Evolutionary conservation across 2,113 vertebrate species (phyloP), one percentile per base, ranked within the genome.

Genomic region (Xiphophorus couchianus): DNA sequence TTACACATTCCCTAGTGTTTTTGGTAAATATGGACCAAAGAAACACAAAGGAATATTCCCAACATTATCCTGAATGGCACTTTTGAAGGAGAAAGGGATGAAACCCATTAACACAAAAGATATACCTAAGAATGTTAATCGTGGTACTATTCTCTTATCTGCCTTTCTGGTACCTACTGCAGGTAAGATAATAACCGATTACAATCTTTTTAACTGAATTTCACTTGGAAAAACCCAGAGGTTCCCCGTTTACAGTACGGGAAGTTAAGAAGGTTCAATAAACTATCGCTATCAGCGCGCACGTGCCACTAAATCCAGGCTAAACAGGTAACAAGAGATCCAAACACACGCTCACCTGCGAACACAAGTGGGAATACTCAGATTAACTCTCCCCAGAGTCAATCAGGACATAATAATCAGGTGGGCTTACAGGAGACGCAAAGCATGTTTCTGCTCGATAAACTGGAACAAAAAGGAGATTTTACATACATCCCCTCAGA

Each of bases 351-450:
- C 62, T 90, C 66, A 88, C 78, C 86, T 87, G 67, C 48, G 74
- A 88, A 83, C 85, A 85, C 68, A 19, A 58, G 68, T 60, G 76
- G 82, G 85, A 88, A 86, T 75, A 73, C 82, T 86, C 76, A 62
- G 77, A 88, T 80, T 90, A 88, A 75, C 80, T 86, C 76, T 81
- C 90, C 79, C 83, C 42, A 22, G 75, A 77, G 80, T 73, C 61
- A 15, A 70, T 64, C 66, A 28, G 80, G 90, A 89, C 79, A 81
- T 86, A 78, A 86, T 88, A 82, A 91, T 92, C 89, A 84, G 73
- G 71, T 69, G 2, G 67, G 78, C 72, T 90, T 86, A 84, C 76
- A 73, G 27, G 64, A 84, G 80, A 90, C 77, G 73, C 78, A 83
- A 80, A 82, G 79, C 80, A 35, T 88, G 82, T 84, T 88, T 48